A percentile compares a stretch with the other conserved stretches of the same genome.
Conservation (phyloP, 2,113 vertebrate species). For the Manacus vitellinus region DNA sequence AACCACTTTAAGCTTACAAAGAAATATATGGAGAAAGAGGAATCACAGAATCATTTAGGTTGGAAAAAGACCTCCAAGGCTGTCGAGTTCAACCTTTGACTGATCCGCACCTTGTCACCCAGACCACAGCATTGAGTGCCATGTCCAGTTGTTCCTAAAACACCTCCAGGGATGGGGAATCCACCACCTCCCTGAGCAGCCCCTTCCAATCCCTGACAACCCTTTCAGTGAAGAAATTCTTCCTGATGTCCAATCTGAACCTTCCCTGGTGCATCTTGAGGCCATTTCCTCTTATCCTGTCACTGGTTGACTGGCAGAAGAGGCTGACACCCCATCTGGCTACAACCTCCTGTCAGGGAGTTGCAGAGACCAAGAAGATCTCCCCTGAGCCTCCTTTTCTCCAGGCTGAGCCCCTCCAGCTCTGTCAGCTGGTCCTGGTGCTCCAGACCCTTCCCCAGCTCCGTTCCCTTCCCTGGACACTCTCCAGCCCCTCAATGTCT, state of each 20-base stretch:
- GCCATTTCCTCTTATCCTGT: not conserved
- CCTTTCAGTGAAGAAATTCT: not conserved
- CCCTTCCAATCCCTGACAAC: rapidly evolving
- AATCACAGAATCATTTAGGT: rapidly evolving
- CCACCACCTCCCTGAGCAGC: not conserved
- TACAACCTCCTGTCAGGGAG: not conserved
- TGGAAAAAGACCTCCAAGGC: not conserved
- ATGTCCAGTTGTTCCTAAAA: rapidly evolving
- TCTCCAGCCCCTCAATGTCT: not conserved
- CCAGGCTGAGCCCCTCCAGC: not conserved
- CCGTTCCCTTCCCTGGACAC: rapidly evolving
- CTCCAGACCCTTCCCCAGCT: not conserved
- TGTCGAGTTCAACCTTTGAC: not conserved
- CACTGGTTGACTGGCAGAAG: not conserved
- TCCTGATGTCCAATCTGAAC: not conserved
- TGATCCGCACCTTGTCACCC: rapidly evolving
- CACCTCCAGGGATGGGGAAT: not conserved
- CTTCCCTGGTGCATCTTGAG: not conserved
- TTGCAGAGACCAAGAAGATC: not conserved
- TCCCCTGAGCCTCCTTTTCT: not conserved
- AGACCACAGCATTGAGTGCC: not conserved
- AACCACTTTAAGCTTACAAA: not conserved
- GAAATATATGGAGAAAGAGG: not conserved
- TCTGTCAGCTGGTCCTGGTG: not conserved
- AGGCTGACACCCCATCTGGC: not conserved